Evolutionary conservation across 2,113 vertebrate species (phyloP).

Genomic region (Sula dactylatra): DNA sequence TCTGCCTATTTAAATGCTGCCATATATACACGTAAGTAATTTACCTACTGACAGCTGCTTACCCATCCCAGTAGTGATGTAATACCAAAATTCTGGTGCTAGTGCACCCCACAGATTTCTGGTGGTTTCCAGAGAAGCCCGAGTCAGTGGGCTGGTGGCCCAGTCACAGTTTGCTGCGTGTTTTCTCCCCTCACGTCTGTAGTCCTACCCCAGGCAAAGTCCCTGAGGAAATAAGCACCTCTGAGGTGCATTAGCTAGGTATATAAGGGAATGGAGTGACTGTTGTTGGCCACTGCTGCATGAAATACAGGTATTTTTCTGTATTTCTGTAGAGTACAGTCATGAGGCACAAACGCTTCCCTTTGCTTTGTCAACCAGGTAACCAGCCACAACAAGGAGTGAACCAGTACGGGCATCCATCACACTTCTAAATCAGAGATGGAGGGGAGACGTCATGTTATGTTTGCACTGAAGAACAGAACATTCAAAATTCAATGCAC

Average conservation of each 20-base stretch:
- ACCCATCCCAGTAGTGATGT: not conserved
- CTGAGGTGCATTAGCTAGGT: fast-evolving
- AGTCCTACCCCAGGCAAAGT: fast-evolving
- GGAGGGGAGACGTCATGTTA: not conserved
- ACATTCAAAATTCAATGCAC: constrained; percentile 26
- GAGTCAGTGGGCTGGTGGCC: not conserved
- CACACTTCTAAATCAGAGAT: constrained; percentile 62
- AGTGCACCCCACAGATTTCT: not conserved
- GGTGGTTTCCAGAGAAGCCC: not conserved
- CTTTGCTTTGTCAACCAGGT: constrained; percentile 46
- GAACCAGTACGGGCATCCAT: constrained; percentile 66
- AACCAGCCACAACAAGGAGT: constrained; percentile 74
- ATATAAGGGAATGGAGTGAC: fast-evolving
- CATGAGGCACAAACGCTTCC: too few relatives aligned
- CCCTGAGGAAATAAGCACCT: not conserved
- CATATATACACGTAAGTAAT: fast-evolving
- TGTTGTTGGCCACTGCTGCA: not conserved
- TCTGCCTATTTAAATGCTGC: not conserved
- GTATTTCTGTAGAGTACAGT: not conserved
- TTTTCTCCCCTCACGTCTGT: not conserved
- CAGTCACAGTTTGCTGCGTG: not conserved
- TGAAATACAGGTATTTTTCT: not conserved
- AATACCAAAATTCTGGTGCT: not conserved
- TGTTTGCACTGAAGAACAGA: constrained; percentile 66
- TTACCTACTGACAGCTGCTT: not conserved